Evolutionary conservation across 2,888 invertebrate species (phyloP), one percentile per base, ranked within the genome.

Genomic region (Fragum sueziense): DNA sequence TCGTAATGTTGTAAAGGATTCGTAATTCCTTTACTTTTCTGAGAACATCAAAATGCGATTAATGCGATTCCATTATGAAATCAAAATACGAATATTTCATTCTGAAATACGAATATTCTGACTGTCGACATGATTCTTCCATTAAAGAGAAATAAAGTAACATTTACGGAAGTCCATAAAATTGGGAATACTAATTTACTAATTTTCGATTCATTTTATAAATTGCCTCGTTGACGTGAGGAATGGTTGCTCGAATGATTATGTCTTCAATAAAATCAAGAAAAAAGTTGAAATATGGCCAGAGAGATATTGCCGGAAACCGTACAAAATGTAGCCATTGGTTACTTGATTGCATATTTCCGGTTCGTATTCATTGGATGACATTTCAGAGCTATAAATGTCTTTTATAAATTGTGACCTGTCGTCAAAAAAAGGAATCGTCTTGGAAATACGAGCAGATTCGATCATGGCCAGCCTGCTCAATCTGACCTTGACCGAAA

Each of bases 201-300:
- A 79, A 82, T 82, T 82, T 79, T 82, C 82, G 79, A 76, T 79
- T 82, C 79, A 77, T 73, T 77, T 82, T 79, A 82, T 79, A 82
- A 82, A 82, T 82, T 74, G 74, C 62, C 67, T 70, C 72, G 73
- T 74, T 68, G 76, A 25, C 65, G 68, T 59, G 74, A 72, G 59
- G 70, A 82, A 82, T 79, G 74, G 76, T 73, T 70, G 74, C 74
- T 65, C 69, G 75, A 76, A 82, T 70, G 72, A 76, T 79, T 82
- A 79, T 79, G 76, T 68, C 74, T 62, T 76, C 79, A 70, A 79
- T 76, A 82, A 82, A 82, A 73, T 75, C 74, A 79, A 71, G 79
- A 76, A 57, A 70, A 68, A 70, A 76, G 59, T 74, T 80, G 70
- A 76, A 70, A 74, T 76, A 80, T 80, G 67, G 74, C 70, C 47